Base-by-base conservation (phyloP, 1,140 invertebrate species). In the Drosophila virilis region DNA sequence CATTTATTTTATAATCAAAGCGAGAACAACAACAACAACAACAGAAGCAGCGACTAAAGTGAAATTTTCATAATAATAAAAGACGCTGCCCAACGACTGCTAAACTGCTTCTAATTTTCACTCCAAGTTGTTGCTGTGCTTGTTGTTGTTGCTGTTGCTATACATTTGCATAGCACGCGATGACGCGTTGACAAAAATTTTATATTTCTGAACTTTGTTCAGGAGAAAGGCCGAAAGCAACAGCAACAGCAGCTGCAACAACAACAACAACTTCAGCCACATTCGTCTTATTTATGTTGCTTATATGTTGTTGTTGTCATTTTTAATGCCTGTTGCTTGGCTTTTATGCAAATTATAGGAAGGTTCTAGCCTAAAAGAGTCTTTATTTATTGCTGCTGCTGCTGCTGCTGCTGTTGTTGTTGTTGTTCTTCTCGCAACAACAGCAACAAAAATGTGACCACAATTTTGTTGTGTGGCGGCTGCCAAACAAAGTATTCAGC, bases 51-150 rank as follows among this genome's bases (percentile, higher is more conserved):
- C 7, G 22, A 70, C 66, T 58, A 59, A 61, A 74, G 71, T 74
- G 71, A 74, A 74, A 74, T 69, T 69, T 68, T 69, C 46, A 68
- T 67, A 57, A 45, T 73, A 52, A 59, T 60, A 52, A 28, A 8
- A 52, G n/a, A 33, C n/a, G 40, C 48, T 40, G 67, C 45, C 64
- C 70, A 64, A 43, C 10, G 57, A 72, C 52, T 58, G 51, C 43
- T 66, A 66, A 73, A 67, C 62, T 51, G 45, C 55, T 73, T 73
- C 62, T 73, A 73, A 65, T 66, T 70, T 70, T 62, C 48, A 54
- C 48, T 62, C 48, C 28, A 38, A 40, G 17, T 7, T 28, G 51
- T 28, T 45, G 10, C 33, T 51, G 13, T 22, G 22, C 22, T 35
- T 69, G 59, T 15, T 68, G 71, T 17, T 59, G 62, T 59, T 71